phyloP scores from a whole-genome alignment of 2,888 invertebrate species.

The Gibbula magus region DNA sequence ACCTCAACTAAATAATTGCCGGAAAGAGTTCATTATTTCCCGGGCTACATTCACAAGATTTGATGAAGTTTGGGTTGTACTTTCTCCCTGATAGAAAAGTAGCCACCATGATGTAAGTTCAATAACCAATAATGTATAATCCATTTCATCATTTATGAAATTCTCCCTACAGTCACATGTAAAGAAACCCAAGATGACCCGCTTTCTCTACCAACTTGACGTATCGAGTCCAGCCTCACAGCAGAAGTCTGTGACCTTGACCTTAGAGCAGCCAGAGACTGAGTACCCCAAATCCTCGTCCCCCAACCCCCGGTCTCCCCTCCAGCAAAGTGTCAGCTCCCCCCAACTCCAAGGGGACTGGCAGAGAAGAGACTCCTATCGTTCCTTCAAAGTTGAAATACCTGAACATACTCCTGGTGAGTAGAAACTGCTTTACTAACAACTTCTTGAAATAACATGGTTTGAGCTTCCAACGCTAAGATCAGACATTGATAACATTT shows the following conservation, averaged over 20 bases:
- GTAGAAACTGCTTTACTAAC: background rate
- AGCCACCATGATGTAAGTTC: too few relatives aligned
- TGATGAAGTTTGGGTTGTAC: too few relatives aligned
- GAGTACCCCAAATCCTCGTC: background rate
- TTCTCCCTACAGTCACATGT: slow-evolving; percentile 54
- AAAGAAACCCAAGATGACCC: slow-evolving; percentile 62
- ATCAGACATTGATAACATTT: too few relatives aligned
- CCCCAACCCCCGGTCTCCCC: slow-evolving; percentile 24
- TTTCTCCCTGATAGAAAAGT: too few relatives aligned
- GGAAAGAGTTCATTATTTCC: too few relatives aligned
- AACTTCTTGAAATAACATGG: too few relatives aligned
- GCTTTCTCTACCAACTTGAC: slow-evolving; percentile 62
- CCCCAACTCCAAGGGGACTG: slow-evolving; percentile 61
- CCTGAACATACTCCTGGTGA: slow-evolving; percentile 25
- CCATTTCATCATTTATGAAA: background rate
- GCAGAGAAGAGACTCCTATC: slow-evolving; percentile 45
- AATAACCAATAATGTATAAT: background rate
- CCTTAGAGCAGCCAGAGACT: slow-evolving; percentile 43
- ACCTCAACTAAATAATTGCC: too few relatives aligned
- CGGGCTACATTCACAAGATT: too few relatives aligned
- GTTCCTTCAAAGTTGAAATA: background rate
- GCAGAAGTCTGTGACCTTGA: slow-evolving; percentile 65
- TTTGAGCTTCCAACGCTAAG: too few relatives aligned
- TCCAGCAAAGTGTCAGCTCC: slow-evolving; percentile 46
- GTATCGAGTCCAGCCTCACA: slow-evolving; percentile 50